Conservation (phyloP, 2,888 invertebrate species). For the Pharmacophagus antenor region DNA sequence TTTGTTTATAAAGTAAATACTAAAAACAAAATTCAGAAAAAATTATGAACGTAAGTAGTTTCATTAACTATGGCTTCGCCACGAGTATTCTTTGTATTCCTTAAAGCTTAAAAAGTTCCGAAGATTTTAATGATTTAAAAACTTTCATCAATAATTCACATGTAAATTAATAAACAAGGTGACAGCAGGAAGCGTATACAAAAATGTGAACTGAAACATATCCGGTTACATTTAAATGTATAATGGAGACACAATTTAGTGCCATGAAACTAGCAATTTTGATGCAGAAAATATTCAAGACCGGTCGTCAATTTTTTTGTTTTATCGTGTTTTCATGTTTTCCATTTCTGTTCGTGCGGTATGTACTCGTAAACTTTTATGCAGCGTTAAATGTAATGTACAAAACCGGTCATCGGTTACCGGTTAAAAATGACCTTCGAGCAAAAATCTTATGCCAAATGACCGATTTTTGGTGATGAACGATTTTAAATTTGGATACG, state of each 20-base stretch:
- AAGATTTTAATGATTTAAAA: neutral
- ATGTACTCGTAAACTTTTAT: slow-evolving; percentile 12
- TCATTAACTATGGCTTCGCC: no score
- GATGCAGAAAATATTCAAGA: slow-evolving; percentile 6
- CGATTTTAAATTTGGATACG: neutral
- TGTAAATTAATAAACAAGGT: neutral
- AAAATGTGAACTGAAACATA: no score
- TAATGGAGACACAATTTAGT: slow-evolving; percentile 6
- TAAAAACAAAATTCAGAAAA: no score
- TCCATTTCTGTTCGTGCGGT: slow-evolving; percentile 16
- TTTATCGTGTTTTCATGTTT: neutral
- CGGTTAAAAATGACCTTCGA: slow-evolving; percentile 3
- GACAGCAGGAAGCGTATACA: neutral
- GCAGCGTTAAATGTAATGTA: slow-evolving; percentile 9
- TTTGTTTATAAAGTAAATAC: no score
- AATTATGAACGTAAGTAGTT: no score
- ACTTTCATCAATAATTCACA: neutral
- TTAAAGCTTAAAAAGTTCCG: neutral
- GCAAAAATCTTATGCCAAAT: neutral
- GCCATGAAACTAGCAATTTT: slow-evolving; percentile 9
- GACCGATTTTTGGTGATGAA: neutral
- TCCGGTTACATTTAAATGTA: slow-evolving; percentile 2
- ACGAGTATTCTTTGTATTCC: no score
- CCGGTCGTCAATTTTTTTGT: slow-evolving; percentile 1
- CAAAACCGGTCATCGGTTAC: slow-evolving; percentile 15